Evolutionary conservation across 2,797 vertebrate genomes (phyloP).

Genomic region (Phrynocephalus forsythii): DNA sequence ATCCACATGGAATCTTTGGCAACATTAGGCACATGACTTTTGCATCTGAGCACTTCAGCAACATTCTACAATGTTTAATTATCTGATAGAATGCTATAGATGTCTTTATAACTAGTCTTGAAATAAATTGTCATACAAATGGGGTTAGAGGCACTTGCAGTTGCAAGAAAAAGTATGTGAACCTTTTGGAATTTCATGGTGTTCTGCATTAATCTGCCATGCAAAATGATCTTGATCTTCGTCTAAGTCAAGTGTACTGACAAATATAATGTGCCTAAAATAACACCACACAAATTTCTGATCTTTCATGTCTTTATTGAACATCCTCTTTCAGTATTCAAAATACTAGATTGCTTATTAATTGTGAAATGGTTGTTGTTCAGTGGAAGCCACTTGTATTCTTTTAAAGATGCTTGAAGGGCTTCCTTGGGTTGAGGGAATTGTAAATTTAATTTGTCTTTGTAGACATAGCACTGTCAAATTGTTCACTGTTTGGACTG

Average conservation of each 20-base stretch:
- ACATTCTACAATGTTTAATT: neutral
- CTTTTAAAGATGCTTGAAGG: neutral
- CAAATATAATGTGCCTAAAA: too few species aligned
- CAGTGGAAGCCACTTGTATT: neutral
- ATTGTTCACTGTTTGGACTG: neutral
- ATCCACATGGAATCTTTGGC: neutral
- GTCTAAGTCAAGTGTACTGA: too few species aligned
- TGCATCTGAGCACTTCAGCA: neutral
- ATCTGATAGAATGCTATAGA: neutral
- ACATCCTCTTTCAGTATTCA: too few species aligned
- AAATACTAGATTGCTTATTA: neutral
- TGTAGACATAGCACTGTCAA: neutral
- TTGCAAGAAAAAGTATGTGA: too few species aligned
- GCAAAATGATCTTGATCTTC: too few species aligned
- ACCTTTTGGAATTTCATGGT: too few species aligned
- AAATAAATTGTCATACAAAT: neutral
- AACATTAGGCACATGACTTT: neutral
- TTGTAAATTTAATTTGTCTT: neutral
- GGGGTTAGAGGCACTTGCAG: neutral
- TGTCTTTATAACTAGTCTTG: neutral
- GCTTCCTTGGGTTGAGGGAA: too few species aligned
- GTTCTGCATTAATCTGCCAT: too few species aligned
- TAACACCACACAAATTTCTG: too few species aligned
- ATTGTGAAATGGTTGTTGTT: neutral
- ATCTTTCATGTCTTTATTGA: too few species aligned